Evolutionary conservation across 2,888 invertebrate genomes (phyloP), one percentile per base, ranked within the genome.

Genomic region (Linnaemya tessellans): DNA sequence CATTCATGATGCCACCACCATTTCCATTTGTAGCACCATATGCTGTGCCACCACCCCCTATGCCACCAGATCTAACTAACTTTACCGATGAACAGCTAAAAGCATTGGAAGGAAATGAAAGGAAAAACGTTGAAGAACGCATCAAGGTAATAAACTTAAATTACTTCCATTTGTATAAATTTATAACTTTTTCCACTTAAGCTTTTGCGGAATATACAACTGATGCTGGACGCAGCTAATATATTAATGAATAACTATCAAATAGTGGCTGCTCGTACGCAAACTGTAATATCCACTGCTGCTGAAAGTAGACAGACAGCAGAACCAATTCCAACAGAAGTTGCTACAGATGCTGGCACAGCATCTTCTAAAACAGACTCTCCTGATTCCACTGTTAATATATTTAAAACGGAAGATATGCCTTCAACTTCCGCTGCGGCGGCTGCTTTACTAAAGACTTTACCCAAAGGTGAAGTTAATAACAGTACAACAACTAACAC

Each of bases 191-290:
- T 30, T 35, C 20, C 15, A n/a, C 93, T 95, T 8, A 93, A 96
- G 93, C 94, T 96, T 89, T 93, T 98, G 70, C 94, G 96, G 83
- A 97, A 98, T 93, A 96, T 98, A 88, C 96, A 97, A 93, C 94
- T 97, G 1, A 95, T 99, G 92, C 92, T 99, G 88, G 99, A 99
- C 92, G 98, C 98, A 56, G 98, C 98, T 3, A 96, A 97, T 84
- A 93, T 97, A 67, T 96, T 99, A 93, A 97, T 99, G 97, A 97
- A 97, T 90, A 98, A 99, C 92, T 99, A 99, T 92, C 95, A 96
- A 83, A 94, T 95, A 67, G 95, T 96, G 25, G 95, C 95, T 67
- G 93, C 95, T 65, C 94, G 92, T 91, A 92, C 93, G 92, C 95
- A 93, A 10, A 38, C 60, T 15, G 7, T 65, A 84, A 93, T 67